Base-by-base conservation (phyloP, 2,797 vertebrate species). In the Remorina albescens region DNA sequence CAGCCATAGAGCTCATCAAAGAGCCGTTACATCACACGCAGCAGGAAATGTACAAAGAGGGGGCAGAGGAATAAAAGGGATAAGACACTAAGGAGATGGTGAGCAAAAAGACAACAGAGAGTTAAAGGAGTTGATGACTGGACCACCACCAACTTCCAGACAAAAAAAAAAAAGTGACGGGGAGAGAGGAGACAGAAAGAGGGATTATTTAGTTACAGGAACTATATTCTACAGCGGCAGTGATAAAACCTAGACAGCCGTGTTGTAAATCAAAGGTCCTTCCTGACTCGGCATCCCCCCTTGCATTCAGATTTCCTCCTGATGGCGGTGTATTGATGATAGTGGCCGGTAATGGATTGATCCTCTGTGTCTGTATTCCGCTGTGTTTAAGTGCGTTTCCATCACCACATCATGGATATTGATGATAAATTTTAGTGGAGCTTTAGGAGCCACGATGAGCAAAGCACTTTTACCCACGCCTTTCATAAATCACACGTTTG, bases 401-500 rank as follows among this genome's bases (percentile, higher is more conserved):
- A 88, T 79, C 74, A 42, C 76, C 89, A 71, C 78, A 53, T 91
- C 82, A 76, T 75, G 78, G 84, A 88, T 91, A 93, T 89, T 90
- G 76, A 91, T 91, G 90, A 80, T 79, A 53, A 88, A 88, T 80
- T 88, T 89, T 87, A 88, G 81, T 74, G 82, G 83, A 84, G 82
- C 84, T 87, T 88, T 85, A 74, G 82, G 85, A 89, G 82, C 75
- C 71, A 44, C 30, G 49, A 86, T 62, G 86, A 91, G 88, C 64
- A 2, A 76, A 89, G 75, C 86, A 80, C 81, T 88, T 85, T 85
- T 76, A 72, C 83, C 71, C 80, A 25, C 64, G 74, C 78, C 53
- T 67, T 74, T 86, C 84, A 91, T 93, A 89, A 93, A 94, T 93
- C 90, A 93, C 71, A 79, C 77, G 64, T 82, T 89, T 91, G 87